phyloP scores from a whole-genome alignment of 2,113 vertebrate genomes.

The Tapirus terrestris region DNA sequence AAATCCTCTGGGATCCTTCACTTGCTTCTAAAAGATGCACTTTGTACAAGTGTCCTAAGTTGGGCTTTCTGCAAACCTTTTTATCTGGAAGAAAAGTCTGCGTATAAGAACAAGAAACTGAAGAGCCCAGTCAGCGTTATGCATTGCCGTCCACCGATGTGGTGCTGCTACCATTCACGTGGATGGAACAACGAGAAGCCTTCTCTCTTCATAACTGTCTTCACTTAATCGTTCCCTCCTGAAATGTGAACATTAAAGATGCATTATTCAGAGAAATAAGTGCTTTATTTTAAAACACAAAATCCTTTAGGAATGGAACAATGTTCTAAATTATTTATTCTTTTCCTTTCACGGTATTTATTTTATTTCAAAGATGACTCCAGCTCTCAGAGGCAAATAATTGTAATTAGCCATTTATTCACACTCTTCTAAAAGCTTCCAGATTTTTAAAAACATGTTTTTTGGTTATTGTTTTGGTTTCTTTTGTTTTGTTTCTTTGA shows the following conservation, averaged over 20 bases:
- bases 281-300: background rate
- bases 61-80: background rate
- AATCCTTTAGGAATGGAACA: background rate
- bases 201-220: background rate
- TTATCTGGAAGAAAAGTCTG: background rate
- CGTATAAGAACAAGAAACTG: background rate
- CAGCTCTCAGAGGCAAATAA: background rate
- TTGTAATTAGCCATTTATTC: background rate
- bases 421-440: background rate
- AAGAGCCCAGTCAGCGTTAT: background rate
- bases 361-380: background rate
- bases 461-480: background rate
- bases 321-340: background rate
- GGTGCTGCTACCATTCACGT: fast-evolving
- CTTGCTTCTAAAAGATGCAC: background rate
- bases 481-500: background rate
- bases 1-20: background rate
- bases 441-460: background rate
- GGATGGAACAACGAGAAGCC: fast-evolving
- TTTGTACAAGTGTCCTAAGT: background rate
- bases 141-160: fast-evolving
- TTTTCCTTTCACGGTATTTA: background rate
- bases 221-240: background rate
- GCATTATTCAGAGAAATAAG: background rate
- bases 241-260: background rate